Base-by-base conservation (phyloP, 2,888 invertebrate genomes). In the Tetragonisca angustula region DNA sequence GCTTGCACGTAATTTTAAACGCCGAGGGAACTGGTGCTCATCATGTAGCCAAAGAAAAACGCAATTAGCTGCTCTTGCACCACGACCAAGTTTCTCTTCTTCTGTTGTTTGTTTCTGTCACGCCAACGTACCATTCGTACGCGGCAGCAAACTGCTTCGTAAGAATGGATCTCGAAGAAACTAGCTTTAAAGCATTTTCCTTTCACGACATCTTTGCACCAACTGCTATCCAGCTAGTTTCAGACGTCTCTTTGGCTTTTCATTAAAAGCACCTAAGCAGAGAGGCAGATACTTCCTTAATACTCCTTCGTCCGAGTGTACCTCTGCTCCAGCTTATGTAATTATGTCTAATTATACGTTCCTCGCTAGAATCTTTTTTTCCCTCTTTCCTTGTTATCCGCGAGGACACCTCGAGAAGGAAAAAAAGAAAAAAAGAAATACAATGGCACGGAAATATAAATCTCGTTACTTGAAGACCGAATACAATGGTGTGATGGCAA, bases 21-120 rank as follows among this genome's bases (percentile, higher is more conserved):
- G 74, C 74, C 11, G 4, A 65, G 76, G 81, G 81, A 81, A 80
- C 75, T 52, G 81, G 27, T 68, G 76, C 54, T 50, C 76, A 36
- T 32, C 17, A 73, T 36, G 62, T 9, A 61, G 62, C 56, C 56
- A 19, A 62, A 76, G 81, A 81, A 81, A 83, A 81, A 81, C 81
- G 72, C 76, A 81, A 83, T 83, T 76, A 83, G 81, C 81, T 67
- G 81, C 54, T 83, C 62, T 59, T 69, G 71, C 43, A 72, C 61
- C 61, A 62, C 71, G 82, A 71, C 69, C 65, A 72, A 49, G 65
- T 52, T 43, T 24, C 54, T 32, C 56, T 36, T 36, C 62, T 43
- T 64, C 54, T 74, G 59, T 50, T 17, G 72, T 72, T 68, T 49
- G 80, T 64, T 59, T n/a, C n/a, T 70, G 64, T 71, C 65, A 61